Evolutionary conservation across 2,888 invertebrate species (phyloP).

Genomic region (Anodontia alba): DNA sequence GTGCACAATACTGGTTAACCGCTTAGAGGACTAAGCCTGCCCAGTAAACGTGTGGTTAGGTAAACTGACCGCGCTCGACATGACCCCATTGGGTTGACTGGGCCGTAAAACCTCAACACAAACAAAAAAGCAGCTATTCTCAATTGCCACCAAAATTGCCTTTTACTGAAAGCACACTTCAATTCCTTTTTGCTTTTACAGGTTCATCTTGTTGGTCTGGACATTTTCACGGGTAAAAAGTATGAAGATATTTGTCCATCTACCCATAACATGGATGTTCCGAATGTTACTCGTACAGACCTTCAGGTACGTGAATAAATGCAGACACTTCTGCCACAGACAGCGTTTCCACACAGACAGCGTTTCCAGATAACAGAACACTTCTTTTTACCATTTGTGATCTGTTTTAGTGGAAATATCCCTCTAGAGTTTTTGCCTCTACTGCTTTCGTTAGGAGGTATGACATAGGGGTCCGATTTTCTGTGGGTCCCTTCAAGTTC

Average conservation of each 20-base stretch:
- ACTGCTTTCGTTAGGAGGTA: not conserved
- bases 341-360: not conserved
- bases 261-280: conserved; percentile 99
- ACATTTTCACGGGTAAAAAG: conserved; percentile 96
- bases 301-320: conserved; percentile 88
- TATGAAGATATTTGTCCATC: conserved; percentile 99
- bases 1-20: too few species aligned
- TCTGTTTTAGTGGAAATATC: not conserved
- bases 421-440: not conserved
- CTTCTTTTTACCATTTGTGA: not conserved
- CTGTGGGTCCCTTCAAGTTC: too few species aligned
- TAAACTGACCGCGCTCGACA: too few species aligned
- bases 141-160: too few species aligned
- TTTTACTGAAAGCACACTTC: too few species aligned
- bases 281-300: conserved; percentile 99
- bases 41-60: too few species aligned
- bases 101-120: too few species aligned
- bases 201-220: conserved; percentile 97
- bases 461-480: too few species aligned
- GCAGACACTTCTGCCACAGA: too few species aligned
- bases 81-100: too few species aligned
- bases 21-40: too few species aligned
- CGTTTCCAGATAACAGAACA: not conserved
- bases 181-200: conserved; percentile 47
- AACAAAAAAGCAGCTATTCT: too few species aligned